Conservation (phyloP, 1,140 invertebrate genomes). For the Araneus ventricosus region DNA sequence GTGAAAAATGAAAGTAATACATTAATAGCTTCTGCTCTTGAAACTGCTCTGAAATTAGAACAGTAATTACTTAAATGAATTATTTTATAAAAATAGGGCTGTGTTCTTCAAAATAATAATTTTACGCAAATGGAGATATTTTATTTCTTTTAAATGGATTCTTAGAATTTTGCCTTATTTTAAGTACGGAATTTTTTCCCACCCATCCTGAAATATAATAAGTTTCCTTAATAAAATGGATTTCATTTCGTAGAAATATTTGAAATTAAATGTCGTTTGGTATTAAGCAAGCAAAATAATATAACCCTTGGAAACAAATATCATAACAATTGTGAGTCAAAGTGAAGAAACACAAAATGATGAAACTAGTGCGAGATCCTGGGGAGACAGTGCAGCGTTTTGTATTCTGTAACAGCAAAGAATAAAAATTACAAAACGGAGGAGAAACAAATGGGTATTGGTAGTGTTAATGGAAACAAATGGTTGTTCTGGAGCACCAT, state of each 20-base stretch:
- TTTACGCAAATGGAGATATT: no score
- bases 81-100: no score
- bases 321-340: not conserved
- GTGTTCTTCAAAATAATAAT: no score
- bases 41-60: no score
- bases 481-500: conserved; percentile 47
- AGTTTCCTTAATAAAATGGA: no score
- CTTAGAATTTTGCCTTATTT: no score
- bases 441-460: conserved; percentile 66
- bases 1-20: no score
- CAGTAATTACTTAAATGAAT: no score
- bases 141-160: no score
- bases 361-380: not conserved
- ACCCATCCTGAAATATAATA: no score
- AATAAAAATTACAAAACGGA: conserved; percentile 68
- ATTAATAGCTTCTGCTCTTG: no score
- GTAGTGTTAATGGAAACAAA: conserved; percentile 69
- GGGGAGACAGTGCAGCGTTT: conserved; percentile 3
- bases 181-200: no score
- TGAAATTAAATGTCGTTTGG: not conserved
- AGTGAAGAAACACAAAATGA: not conserved
- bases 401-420: conserved; percentile 44
- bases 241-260: not conserved
- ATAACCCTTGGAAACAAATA: not conserved
- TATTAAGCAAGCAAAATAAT: not conserved